A percentile compares a stretch with the other conserved stretches of the same genome.
Conservation (phyloP, 2,888 invertebrate genomes). For the Nomada fucata region DNA sequence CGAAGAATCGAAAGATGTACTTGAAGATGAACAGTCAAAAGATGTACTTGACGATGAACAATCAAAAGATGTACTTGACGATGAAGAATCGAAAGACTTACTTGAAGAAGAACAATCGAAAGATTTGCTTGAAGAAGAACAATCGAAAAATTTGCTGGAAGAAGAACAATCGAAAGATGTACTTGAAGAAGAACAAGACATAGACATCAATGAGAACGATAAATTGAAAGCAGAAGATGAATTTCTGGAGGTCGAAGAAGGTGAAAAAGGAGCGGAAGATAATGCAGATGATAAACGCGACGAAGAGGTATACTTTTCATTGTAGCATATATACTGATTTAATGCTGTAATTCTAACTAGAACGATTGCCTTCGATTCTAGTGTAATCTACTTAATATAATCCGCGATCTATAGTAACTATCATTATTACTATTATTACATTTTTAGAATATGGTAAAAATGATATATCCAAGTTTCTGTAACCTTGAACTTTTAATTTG, state of each 20-base stretch:
- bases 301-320: constrained; percentile 49
- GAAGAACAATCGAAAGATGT: constrained; percentile 10
- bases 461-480: no score
- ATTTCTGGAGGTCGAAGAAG: constrained; percentile 12
- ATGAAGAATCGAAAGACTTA: constrained; percentile 29
- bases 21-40: constrained; percentile 31
- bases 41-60: constrained; percentile 28
- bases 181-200: constrained; percentile 21
- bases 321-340: no score
- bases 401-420: neutral
- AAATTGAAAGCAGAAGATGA: constrained; percentile 56
- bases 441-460: no score
- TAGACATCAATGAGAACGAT: constrained; percentile 55
- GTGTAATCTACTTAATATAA: neutral
- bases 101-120: constrained; percentile 28
- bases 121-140: constrained; percentile 24
- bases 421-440: no score
- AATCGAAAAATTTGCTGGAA: neutral
- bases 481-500: neutral
- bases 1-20: constrained; percentile 41
- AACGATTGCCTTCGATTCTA: neutral
- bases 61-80: constrained; percentile 30
- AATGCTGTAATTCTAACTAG: neutral
- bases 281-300: constrained; percentile 27
- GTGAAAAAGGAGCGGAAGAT: constrained; percentile 35